Evolutionary conservation across 2,113 vertebrate species (phyloP).

Genomic region (Sceloporus undulatus): DNA sequence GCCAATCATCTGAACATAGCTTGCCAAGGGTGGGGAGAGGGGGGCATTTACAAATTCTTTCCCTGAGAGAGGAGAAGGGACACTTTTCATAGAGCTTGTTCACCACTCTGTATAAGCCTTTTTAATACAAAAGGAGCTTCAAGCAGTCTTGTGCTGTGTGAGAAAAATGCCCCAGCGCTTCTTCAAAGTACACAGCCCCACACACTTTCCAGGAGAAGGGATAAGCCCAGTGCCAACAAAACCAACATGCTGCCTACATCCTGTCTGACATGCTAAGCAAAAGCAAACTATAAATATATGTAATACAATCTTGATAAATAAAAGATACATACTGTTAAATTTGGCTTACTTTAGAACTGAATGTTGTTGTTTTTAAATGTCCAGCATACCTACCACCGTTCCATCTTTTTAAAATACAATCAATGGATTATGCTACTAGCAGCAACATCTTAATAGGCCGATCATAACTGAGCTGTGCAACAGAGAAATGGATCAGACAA

Average conservation of each 20-base stretch:
- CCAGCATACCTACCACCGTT: background rate
- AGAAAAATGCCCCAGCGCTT: background rate
- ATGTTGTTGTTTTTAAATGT: background rate
- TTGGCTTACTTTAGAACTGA: background rate
- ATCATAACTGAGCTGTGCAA: background rate
- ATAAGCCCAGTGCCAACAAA: background rate
- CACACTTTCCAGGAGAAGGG: background rate
- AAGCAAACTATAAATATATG: background rate
- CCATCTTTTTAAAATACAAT: background rate
- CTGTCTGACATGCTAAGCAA: background rate
- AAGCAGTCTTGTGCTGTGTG: no score
- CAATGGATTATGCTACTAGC: background rate
- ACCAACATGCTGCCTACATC: background rate
- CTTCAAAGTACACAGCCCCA: background rate
- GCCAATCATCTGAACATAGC: no score
- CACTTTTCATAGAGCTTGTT: no score
- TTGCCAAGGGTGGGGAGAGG: no score
- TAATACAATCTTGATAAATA: background rate
- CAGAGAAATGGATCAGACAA: background rate
- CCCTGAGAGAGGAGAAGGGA: no score
- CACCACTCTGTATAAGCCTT: no score
- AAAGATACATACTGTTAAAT: background rate
- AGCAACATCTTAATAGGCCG: background rate
- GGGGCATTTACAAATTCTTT: no score
- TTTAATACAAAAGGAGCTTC: no score